phyloP scores from a whole-genome alignment of 2,113 vertebrate species.

The Gobius niger region DNA sequence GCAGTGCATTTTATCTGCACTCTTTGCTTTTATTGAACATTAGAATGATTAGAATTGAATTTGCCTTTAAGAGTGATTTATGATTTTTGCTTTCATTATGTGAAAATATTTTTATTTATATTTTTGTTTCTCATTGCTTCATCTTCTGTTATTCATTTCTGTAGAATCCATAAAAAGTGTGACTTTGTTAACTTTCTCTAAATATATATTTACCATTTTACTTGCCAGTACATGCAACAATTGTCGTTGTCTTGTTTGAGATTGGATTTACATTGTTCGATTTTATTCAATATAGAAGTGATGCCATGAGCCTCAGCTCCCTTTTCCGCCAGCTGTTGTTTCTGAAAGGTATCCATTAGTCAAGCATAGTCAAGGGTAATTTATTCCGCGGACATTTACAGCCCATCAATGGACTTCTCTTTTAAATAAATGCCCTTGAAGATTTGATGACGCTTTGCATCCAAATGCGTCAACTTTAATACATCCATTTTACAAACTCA shows the following conservation, averaged over 20 bases:
- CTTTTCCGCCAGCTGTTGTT: constrained; percentile 14
- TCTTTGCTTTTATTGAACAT: no score
- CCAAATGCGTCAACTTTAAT: constrained; percentile 4
- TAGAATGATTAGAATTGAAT: no score
- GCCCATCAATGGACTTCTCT: constrained; percentile 6
- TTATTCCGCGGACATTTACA: constrained; percentile 14
- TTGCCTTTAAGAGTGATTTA: no score
- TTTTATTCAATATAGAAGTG: neutral
- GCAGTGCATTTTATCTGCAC: no score
- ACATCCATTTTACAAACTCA: neutral
- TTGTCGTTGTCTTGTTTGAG: neutral
- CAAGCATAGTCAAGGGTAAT: constrained; percentile 17
- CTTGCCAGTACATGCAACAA: neutral
- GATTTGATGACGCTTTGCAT: constrained; percentile 9
- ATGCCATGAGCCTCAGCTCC: neutral
- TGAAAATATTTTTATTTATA: no score
- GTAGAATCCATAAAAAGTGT: no score
- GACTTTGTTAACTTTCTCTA: no score
- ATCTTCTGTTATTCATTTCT: no score
- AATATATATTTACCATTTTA: neutral
- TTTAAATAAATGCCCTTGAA: constrained; percentile 18
- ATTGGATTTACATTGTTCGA: neutral
- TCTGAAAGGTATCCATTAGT: constrained; percentile 11
- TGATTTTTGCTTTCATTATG: no score
- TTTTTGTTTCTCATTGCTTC: no score